A percentile compares a stretch with the other conserved stretches of the same genome.
These are phyloP conservation scores for Lamprotornis superbus DNA, from an alignment of 2,113 vertebrate species.

Conservation along the genomic window DNA sequence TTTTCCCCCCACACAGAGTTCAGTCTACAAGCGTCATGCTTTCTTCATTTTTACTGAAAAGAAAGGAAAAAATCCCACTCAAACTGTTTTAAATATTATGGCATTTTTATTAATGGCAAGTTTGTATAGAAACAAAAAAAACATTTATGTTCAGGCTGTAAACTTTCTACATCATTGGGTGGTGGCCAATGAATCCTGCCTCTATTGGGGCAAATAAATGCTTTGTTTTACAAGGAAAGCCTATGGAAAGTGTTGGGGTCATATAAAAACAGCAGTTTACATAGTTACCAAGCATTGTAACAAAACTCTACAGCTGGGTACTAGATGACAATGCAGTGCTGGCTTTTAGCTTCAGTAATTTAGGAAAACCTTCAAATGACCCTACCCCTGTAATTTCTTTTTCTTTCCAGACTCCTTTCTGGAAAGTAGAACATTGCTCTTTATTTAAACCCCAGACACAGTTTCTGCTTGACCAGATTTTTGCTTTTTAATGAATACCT, in stretches of 20 bases:
- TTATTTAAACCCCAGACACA: not conserved
- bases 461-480: not conserved
- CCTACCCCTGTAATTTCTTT: not conserved
- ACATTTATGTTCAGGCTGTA: not conserved
- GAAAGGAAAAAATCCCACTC: not conserved
- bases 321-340: not conserved
- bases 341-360: not conserved
- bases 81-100: not conserved
- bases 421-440: not conserved
- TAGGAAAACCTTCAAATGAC: not conserved
- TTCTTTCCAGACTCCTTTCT: not conserved
- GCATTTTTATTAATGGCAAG: slow-evolving; percentile 34
- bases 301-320: not conserved
- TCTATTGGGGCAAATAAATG: not conserved
- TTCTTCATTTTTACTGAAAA: not conserved
- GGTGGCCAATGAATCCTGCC: not conserved
- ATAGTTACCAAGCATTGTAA: not conserved
- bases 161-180: not conserved
- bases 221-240: not conserved
- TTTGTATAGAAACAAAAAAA: not conserved
- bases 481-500: not conserved
- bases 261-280: not conserved
- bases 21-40: not conserved
- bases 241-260: not conserved
- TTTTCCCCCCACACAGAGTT: not conserved